Percentiles rank a stretch among this genome's conserved stretches.
These are phyloP conservation scores for Drepana falcataria DNA, from an alignment of 2,888 invertebrate species.

Conservation along the genomic window DNA sequence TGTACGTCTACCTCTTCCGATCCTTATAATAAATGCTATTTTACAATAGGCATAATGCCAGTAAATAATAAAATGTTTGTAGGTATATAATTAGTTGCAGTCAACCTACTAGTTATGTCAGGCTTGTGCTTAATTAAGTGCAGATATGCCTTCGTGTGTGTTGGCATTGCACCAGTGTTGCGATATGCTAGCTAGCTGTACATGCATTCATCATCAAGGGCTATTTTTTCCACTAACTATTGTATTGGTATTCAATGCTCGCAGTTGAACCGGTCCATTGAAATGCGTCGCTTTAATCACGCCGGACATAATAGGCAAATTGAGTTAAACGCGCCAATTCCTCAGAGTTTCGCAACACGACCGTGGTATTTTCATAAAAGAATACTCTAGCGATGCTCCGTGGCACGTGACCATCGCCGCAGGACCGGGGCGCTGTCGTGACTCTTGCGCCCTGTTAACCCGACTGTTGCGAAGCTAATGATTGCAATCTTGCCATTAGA, in stretches of 20 bases:
- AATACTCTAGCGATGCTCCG: constrained; percentile 10
- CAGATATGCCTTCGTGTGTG: constrained; percentile 7
- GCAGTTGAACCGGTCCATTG: constrained; percentile 26
- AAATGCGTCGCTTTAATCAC: constrained; percentile 24
- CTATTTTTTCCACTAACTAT: constrained; percentile 19
- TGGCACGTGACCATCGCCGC: constrained; percentile 13
- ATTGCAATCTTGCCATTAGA: constrained; percentile 17
- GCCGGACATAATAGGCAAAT: constrained; percentile 29
- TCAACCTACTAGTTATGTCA: constrained; percentile 6
- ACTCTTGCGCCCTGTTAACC: constrained; percentile 24
- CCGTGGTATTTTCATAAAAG: constrained; percentile 26
- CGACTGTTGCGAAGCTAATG: constrained; percentile 8
- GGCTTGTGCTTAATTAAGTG: constrained; percentile 9
- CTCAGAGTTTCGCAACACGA: constrained; percentile 24
- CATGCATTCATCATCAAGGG: constrained; percentile 13
- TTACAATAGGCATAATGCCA: too few relatives aligned
- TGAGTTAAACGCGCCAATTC: constrained; percentile 16
- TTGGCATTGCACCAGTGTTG: constrained; percentile 1
- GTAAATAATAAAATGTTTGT: too few relatives aligned
- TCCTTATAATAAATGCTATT: too few relatives aligned
- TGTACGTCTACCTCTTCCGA: too few relatives aligned
- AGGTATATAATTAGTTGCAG: background rate
- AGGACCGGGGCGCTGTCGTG: constrained; percentile 25
- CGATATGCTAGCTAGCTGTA: constrained; percentile 6
- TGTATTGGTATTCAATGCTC: constrained; percentile 36